Conservation (phyloP, 64 coral and sea anemone species). For the Pachyseris speciosa region DNA sequence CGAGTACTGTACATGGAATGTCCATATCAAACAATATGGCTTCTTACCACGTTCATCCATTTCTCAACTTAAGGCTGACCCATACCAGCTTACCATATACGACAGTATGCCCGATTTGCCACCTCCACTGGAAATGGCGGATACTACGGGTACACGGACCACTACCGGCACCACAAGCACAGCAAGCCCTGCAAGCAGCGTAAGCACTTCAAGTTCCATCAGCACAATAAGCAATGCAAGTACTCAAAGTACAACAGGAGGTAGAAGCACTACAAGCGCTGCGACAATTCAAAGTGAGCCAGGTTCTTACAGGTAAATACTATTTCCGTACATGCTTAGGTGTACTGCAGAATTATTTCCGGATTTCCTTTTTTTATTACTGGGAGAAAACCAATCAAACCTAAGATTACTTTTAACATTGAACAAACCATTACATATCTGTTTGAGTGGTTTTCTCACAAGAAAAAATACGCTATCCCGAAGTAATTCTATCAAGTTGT, state of each 20-base stretch:
- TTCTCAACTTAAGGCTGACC: no score
- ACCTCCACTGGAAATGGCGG: no score
- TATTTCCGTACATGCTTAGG: no score
- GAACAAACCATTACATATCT: background rate
- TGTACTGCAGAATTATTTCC: background rate
- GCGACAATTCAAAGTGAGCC: background rate
- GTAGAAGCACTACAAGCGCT: background rate
- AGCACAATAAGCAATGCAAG: background rate
- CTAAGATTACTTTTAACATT: background rate
- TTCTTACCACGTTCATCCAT: no score
- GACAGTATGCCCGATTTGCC: no score
- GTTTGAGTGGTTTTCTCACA: background rate
- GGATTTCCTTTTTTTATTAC: background rate
- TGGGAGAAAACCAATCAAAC: background rate
- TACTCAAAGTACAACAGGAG: background rate
- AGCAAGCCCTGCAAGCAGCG: background rate
- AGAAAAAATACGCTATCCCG: background rate
- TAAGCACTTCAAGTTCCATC: background rate
- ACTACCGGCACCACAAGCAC: background rate
- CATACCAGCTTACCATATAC: no score
- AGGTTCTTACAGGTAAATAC: background rate
- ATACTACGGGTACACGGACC: background rate
- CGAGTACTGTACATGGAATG: no score
- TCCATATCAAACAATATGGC: no score
- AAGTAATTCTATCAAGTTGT: no score